Conservation (phyloP, 2,113 vertebrate species). For the Aptenodytes forsteri region DNA sequence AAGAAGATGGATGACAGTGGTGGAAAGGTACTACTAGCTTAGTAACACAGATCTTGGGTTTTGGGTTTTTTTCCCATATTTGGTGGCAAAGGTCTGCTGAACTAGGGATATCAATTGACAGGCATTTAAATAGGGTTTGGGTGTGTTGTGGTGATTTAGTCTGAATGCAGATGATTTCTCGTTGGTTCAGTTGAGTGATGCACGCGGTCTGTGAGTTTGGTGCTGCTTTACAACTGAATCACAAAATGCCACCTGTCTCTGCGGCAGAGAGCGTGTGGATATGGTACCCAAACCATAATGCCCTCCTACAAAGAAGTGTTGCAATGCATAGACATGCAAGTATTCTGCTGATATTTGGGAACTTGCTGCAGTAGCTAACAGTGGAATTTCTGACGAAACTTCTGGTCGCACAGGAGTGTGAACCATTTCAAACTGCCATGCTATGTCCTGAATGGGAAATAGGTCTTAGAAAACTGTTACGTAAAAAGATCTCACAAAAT, state of each 20-base stretch:
- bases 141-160: neutral
- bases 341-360: neutral
- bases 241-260: fast-evolving
- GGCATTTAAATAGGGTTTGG: neutral
- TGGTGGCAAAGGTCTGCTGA: neutral
- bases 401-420: neutral
- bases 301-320: neutral
- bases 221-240: neutral
- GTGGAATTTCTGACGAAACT: neutral
- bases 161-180: neutral
- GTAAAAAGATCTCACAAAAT: neutral
- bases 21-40: neutral
- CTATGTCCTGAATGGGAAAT: neutral
- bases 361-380: neutral
- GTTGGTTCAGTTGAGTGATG: neutral
- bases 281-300: neutral
- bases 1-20: neutral
- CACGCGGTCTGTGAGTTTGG: neutral
- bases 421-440: neutral
- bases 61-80: too few relatives aligned
- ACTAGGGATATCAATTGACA: neutral
- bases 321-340: neutral
- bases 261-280: neutral
- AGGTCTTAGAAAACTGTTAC: neutral
- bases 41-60: neutral